These are phyloP conservation scores for Galago senegalensis DNA, from an alignment of 2,797 vertebrate genomes.

Conservation along the genomic window DNA sequence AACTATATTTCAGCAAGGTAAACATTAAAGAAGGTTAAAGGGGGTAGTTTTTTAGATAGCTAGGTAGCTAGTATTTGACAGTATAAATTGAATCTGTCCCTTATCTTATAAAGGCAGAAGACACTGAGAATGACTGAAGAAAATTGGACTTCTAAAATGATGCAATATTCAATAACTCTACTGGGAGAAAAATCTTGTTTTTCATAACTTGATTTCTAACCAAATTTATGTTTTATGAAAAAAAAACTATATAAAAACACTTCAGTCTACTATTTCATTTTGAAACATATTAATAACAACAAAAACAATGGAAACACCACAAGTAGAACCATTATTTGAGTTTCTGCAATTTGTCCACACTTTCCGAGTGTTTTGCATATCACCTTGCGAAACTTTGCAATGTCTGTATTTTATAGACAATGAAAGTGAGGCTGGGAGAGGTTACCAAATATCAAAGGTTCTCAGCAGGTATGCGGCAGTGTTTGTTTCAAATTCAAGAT, in stretches of 20 bases:
- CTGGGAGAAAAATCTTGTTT: slow-evolving; percentile 63
- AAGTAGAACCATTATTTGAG: background rate
- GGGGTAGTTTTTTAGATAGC: slow-evolving; percentile 68
- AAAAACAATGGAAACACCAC: background rate
- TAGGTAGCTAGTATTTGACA: slow-evolving; percentile 76
- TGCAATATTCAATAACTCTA: slow-evolving; percentile 81
- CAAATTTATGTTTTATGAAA: slow-evolving; percentile 56
- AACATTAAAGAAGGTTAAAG: slow-evolving; percentile 76
- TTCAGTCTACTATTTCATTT: slow-evolving; percentile 25
- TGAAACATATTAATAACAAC: background rate
- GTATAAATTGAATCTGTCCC: slow-evolving; percentile 77
- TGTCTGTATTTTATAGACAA: background rate
- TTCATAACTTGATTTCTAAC: slow-evolving; percentile 75
- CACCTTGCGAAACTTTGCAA: background rate
- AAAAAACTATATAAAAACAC: slow-evolving; percentile 28
- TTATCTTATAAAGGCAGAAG: slow-evolving; percentile 82
- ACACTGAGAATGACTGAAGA: slow-evolving; percentile 76
- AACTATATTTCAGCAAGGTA: slow-evolving; percentile 74
- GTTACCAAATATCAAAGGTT: background rate
- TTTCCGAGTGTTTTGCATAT: background rate
- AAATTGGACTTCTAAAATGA: slow-evolving; percentile 78
- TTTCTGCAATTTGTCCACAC: background rate
- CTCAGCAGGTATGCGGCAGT: background rate
- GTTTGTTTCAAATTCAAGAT: background rate
- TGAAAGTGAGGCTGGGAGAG: background rate